A percentile compares a stretch with the other conserved stretches of the same genome.
Conservation (phyloP, 2,797 vertebrate genomes). For the Typhlichthys eigenmanni region DNA sequence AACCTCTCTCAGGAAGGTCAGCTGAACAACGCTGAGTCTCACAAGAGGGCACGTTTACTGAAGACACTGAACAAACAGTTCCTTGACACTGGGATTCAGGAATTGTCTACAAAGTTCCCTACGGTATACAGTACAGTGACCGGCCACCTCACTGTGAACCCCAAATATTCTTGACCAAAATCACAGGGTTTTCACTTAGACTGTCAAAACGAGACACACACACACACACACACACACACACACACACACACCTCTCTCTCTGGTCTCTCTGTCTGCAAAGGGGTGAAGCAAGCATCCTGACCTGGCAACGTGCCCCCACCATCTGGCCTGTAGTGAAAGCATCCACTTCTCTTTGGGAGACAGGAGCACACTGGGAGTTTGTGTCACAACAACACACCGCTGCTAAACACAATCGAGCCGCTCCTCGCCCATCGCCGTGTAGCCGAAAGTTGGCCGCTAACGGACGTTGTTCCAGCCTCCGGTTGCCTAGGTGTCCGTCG, state of each 20-base stretch:
- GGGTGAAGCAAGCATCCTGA: conserved; percentile 21
- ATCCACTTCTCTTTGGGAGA: background rate
- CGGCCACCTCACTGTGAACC: background rate
- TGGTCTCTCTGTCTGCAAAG: background rate
- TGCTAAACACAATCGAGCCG: too few relatives aligned
- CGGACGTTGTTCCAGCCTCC: too few relatives aligned
- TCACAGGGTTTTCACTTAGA: background rate
- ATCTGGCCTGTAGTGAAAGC: conserved; percentile 52
- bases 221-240: background rate
- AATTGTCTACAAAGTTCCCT: conserved; percentile 1
- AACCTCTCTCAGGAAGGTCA: conserved; percentile 2
- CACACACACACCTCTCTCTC: conserved; percentile 1
- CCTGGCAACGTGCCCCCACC: conserved; percentile 41
- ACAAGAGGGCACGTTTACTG: conserved; percentile 12
- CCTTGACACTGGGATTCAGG: background rate
- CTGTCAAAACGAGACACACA: background rate
- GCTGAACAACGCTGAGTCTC: background rate
- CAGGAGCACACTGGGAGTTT: too few relatives aligned
- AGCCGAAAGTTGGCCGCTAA: too few relatives aligned
- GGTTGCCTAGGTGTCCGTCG: too few relatives aligned
- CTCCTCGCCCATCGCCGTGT: too few relatives aligned
- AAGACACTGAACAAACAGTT: conserved; percentile 21
- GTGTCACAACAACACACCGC: too few relatives aligned
- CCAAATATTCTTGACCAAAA: background rate
- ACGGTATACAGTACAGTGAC: background rate